Evolutionary conservation across 2,113 vertebrate species (phyloP), one percentile per base, ranked within the genome.

Genomic region (Myotis yumanensis): DNA sequence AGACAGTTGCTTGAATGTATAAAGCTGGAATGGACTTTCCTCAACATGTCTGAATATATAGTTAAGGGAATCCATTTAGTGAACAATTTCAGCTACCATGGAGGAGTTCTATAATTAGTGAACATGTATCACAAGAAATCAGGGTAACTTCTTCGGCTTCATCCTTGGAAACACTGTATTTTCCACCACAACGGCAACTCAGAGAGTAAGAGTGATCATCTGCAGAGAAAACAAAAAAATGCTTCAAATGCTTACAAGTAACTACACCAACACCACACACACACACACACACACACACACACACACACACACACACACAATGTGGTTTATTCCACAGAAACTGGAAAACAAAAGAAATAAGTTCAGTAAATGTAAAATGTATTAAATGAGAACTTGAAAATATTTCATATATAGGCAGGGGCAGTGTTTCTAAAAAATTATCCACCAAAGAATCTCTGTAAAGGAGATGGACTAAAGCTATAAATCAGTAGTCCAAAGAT

Each of bases 121-220:
- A 99, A 95, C 98, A 99, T 0, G 98, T 98, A 91, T 99, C 98
- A 94, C 98, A 99, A 93, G 97, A 98, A 93, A 99, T 97, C 54
- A 99, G 59, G 57, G 97, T 97, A 3, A 96, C 35, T 1, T 98
- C 98, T 96, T 98, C 93, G 40, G 88, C 96, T 97, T 99, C 98
- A 18, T 93, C 97, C 96, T 97, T 95, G 62, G 84, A 97, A 91
- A 99, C 81, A 12, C 52, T 95, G 75, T 98, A 99, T 96, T 96
- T 98, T 93, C 98, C 98, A 89, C 98, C 98, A 96, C 98, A 99
- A 12, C 98, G 97, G 94, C 98, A 99, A 4, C 75, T 96, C 18
- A 98, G 92, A 66, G 83, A 98, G 30, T 98, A 99, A 90, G 97
- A 94, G 0, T 96, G 96, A 84, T 98, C 98, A 96, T 96, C 98